These are phyloP conservation scores for Phasianus colchicus DNA, from an alignment of 2,113 vertebrate genomes.

Conservation along the genomic window DNA sequence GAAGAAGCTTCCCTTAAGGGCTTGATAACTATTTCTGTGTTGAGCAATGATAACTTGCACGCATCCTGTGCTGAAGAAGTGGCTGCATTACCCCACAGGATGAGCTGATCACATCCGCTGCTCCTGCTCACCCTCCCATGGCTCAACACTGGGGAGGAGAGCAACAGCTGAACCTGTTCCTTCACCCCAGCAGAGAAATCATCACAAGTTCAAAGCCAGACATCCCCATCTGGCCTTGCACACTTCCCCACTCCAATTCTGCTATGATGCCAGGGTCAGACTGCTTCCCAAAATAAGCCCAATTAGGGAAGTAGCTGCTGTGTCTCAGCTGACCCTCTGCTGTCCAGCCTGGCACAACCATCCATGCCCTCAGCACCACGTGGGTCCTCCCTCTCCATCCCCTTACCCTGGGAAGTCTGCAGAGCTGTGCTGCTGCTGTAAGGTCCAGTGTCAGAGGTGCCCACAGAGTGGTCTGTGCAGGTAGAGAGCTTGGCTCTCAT, in stretches of 20 bases:
- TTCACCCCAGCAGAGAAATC: neutral
- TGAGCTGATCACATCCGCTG: accelerated
- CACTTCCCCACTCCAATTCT: neutral
- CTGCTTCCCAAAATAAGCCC: neutral
- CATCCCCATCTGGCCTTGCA: accelerated
- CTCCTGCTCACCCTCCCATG: neutral
- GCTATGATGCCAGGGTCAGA: accelerated
- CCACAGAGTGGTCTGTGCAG: neutral
- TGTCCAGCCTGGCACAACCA: neutral
- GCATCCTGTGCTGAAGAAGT: neutral
- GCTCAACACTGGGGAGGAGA: accelerated
- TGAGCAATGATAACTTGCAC: neutral
- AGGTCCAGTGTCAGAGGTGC: neutral
- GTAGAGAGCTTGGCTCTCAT: no score
- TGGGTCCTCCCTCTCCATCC: neutral
- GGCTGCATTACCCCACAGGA: neutral
- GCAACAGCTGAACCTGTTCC: neutral
- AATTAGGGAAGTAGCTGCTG: neutral
- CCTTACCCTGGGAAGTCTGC: no score
- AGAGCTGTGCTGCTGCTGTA: neutral
- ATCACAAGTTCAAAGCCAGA: neutral
- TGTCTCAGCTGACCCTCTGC: accelerated
- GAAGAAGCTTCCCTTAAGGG: no score
- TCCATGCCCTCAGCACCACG: neutral
- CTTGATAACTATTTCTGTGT: accelerated